A percentile compares a stretch with the other conserved stretches of the same genome.
Conservation (phyloP, 2,888 invertebrate species). For the Melanostoma mellinum region DNA sequence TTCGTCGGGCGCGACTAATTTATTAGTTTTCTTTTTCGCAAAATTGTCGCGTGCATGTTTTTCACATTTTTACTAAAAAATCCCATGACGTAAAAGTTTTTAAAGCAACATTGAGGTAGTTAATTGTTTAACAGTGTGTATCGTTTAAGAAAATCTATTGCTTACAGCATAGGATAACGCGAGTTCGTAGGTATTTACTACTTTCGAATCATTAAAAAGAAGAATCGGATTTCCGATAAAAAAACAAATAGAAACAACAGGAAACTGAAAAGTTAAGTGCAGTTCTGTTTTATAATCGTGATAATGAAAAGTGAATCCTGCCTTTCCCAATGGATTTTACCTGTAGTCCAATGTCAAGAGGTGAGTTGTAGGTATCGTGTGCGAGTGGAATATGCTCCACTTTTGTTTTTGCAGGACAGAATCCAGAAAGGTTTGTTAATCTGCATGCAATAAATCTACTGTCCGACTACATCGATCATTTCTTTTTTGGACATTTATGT, state of each 20-base stretch:
- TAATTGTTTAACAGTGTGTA: no score
- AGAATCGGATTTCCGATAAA: conserved; percentile 41
- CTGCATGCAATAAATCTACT: no score
- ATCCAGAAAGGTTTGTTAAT: no score
- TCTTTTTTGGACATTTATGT: no score
- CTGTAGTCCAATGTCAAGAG: conserved; percentile 80
- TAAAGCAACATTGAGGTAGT: no score
- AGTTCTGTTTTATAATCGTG: conserved; percentile 53
- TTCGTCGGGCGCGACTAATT: conserved; percentile 12
- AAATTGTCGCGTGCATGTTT: conserved; percentile 25
- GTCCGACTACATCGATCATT: no score
- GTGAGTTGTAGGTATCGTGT: conserved; percentile 76
- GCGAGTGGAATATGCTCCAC: no score
- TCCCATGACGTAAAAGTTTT: background rate
- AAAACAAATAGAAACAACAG: conserved; percentile 10
- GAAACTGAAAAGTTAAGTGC: conserved; percentile 25
- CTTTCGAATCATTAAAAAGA: background rate
- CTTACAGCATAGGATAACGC: no score
- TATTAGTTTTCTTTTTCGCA: conserved; percentile 19
- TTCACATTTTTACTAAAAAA: conserved; percentile 4
- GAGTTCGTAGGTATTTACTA: no score
- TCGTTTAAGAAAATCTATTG: no score
- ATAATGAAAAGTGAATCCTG: conserved; percentile 77
- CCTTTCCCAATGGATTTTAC: conserved; percentile 77
- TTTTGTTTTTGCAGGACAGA: no score